Percentiles rank a stretch among this genome's conserved stretches.
Conservation (phyloP, 2,113 vertebrate species). For the Malurus elegans region DNA sequence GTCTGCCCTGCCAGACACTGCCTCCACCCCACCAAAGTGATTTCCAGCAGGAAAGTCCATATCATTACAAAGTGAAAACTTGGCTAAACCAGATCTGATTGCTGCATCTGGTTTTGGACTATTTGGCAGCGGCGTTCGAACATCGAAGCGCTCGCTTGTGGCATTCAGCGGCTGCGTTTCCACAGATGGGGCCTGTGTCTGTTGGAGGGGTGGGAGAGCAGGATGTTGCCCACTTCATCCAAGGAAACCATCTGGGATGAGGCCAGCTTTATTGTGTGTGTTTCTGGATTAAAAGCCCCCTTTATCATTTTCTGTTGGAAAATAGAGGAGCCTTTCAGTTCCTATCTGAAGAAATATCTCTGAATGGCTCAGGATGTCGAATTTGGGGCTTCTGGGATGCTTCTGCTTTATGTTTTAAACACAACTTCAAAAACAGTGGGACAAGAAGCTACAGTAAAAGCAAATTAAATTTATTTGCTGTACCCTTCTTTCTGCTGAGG, state of each 20-base stretch:
- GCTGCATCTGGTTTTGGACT: background rate
- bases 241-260: background rate
- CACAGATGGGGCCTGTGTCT: background rate
- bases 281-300: background rate
- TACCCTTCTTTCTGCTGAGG: background rate
- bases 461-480: background rate
- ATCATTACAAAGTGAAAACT: background rate
- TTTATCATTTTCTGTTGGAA: background rate
- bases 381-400: background rate
- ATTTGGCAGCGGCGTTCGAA: accelerated
- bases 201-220: background rate
- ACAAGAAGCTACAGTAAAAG: background rate
- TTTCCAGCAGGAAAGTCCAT: background rate
- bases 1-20: accelerated
- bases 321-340: background rate
- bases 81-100: background rate
- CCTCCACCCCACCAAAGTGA: background rate
- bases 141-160: accelerated
- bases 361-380: background rate
- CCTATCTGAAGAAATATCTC: background rate
- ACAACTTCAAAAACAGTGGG: background rate
- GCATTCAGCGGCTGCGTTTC: accelerated
- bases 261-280: background rate
- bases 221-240: accelerated
- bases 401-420: background rate